phyloP scores from a whole-genome alignment of 1,140 invertebrate species.

The Papilio polytes region DNA sequence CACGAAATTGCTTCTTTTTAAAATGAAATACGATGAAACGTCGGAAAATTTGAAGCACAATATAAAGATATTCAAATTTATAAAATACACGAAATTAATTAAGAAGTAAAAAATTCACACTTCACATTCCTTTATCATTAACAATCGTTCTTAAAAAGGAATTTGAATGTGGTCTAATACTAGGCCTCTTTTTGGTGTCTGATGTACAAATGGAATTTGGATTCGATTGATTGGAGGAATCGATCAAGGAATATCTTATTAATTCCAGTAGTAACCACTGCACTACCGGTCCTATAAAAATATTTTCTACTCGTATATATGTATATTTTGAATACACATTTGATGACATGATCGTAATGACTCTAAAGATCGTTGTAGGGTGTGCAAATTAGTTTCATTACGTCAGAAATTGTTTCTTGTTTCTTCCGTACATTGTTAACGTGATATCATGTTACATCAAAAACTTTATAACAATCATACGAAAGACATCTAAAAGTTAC shows the following conservation, averaged over 20 bases:
- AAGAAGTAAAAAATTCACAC: background rate
- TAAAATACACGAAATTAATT: background rate
- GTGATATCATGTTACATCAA: background rate
- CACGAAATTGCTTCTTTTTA: slow-evolving; percentile 37
- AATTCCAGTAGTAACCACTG: too few species aligned
- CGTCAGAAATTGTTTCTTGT: slow-evolving; percentile 31
- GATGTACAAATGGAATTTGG: too few species aligned
- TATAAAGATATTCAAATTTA: background rate
- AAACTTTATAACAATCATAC: slow-evolving; percentile 8
- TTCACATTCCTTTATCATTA: background rate
- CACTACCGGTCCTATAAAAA: background rate
- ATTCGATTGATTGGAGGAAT: too few species aligned
- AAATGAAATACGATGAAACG: slow-evolving; percentile 26
- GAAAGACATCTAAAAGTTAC: background rate
- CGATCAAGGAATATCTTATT: too few species aligned
- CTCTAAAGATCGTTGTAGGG: background rate
- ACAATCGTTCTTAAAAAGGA: too few species aligned
- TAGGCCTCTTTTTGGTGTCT: too few species aligned
- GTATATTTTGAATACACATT: background rate
- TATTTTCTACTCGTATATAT: background rate
- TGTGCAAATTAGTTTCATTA: slow-evolving; percentile 35
- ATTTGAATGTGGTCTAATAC: too few species aligned
- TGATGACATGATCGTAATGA: background rate
- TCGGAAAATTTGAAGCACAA: background rate
- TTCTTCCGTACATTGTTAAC: slow-evolving; percentile 21